Percentiles rank a stretch among this genome's conserved stretches.
Conservation (phyloP, 1,140 invertebrate species). For the Nephila pilipes region DNA sequence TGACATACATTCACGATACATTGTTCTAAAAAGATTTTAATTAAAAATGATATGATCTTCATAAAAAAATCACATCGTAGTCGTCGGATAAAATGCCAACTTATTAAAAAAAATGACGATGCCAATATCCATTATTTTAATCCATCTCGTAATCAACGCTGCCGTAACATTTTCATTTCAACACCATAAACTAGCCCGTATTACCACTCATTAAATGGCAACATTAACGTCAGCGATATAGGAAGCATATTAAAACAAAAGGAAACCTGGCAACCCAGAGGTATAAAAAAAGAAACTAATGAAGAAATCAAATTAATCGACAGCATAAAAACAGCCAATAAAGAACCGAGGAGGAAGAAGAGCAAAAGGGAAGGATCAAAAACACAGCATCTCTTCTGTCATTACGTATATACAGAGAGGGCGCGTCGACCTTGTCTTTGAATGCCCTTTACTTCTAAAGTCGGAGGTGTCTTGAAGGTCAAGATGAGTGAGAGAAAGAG, state of each 20-base stretch:
- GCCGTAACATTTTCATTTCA: neutral
- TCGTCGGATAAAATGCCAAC: neutral
- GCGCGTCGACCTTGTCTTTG: conserved; percentile 36
- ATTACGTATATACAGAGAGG: neutral
- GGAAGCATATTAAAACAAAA: neutral
- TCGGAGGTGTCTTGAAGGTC: conserved; percentile 39
- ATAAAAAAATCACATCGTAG: too few species aligned
- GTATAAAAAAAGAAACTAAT: neutral
- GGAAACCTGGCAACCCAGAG: neutral
- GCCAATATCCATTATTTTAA: neutral
- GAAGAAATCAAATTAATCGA: neutral
- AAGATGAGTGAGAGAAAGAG: neutral
- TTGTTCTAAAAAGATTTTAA: too few species aligned
- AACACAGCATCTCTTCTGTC: neutral
- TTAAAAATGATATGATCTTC: too few species aligned
- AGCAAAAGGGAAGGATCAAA: conserved; percentile 1
- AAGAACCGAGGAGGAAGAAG: neutral
- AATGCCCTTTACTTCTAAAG: conserved; percentile 9
- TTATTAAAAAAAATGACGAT: neutral
- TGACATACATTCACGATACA: too few species aligned
- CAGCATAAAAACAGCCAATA: neutral
- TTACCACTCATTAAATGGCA: neutral
- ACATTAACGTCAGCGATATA: neutral
- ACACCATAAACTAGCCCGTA: neutral
- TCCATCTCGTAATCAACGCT: neutral